Conservation (phyloP, 2,113 vertebrate genomes). For the Callionymus lyra region DNA sequence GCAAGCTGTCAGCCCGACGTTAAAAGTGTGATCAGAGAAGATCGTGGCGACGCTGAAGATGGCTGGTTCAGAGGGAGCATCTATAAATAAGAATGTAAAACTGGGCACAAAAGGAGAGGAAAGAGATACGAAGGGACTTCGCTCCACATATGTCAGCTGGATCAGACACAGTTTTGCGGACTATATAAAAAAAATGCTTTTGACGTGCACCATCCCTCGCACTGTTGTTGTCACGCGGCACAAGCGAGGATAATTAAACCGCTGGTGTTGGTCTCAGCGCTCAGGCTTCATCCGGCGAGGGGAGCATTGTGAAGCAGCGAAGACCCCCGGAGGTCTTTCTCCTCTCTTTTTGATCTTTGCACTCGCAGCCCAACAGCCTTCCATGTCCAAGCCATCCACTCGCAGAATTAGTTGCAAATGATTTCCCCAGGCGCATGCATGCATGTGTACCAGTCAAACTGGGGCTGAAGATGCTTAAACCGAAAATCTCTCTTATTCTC, state of each 20-base stretch:
- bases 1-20: conserved; percentile 45
- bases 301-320: conserved; percentile 10
- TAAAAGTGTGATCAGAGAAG: conserved; percentile 45
- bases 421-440: conserved; percentile 47
- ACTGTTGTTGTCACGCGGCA: conserved; percentile 23
- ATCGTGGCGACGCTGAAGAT: conserved; percentile 39
- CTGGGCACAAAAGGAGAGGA: conserved; percentile 19
- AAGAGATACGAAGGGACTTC: conserved; percentile 29
- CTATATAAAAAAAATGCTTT: conserved; percentile 9
- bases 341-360: conserved; percentile 35
- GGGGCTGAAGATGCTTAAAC: conserved; percentile 39
- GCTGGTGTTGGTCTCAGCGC: conserved; percentile 1
- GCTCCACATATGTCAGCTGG: conserved; percentile 51
- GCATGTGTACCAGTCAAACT: conserved; percentile 25
- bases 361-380: conserved; percentile 31
- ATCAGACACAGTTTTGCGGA: conserved; percentile 24
- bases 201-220: conserved; percentile 5
- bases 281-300: conserved; percentile 7
- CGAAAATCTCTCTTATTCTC: conserved; percentile 33
- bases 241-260: conserved; percentile 13
- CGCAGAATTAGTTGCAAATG: conserved; percentile 52
- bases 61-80: conserved; percentile 48
- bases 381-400: conserved; percentile 40
- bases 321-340: conserved; percentile 9
- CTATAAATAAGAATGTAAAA: conserved; percentile 59